These are phyloP conservation scores for Cephalopterus ornatus DNA, from an alignment of 2,113 vertebrate genomes.

Conservation along the genomic window DNA sequence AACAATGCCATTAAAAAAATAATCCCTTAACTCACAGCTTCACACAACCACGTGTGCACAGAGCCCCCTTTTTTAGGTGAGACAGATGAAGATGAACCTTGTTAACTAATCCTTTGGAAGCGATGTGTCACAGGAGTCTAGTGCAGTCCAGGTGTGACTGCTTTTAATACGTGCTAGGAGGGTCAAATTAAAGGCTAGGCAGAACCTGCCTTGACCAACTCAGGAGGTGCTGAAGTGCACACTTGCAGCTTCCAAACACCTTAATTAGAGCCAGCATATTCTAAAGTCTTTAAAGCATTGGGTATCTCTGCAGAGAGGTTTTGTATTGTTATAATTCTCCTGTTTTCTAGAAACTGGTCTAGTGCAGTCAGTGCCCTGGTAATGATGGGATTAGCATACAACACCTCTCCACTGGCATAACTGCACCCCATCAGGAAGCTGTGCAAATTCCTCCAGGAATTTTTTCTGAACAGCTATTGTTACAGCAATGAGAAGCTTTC, in stretches of 20 bases:
- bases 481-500: fast-evolving
- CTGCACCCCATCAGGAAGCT: neutral
- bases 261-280: neutral
- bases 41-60: neutral
- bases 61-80: neutral
- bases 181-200: neutral
- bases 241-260: neutral
- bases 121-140: neutral
- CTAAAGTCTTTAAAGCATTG: neutral
- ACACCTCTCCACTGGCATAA: neutral
- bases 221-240: neutral
- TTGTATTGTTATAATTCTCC: neutral
- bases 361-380: neutral
- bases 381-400: neutral
- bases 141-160: neutral
- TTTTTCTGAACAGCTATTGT: fast-evolving
- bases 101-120: neutral
- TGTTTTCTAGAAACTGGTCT: neutral
- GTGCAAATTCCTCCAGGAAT: neutral
- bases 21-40: neutral
- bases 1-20: neutral
- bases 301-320: neutral
- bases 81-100: neutral
- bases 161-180: neutral
- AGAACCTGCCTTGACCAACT: neutral